Percentiles rank a stretch among this genome's conserved stretches.
Conservation (phyloP, 1,140 invertebrate genomes). For the Trichonephila clavata region DNA sequence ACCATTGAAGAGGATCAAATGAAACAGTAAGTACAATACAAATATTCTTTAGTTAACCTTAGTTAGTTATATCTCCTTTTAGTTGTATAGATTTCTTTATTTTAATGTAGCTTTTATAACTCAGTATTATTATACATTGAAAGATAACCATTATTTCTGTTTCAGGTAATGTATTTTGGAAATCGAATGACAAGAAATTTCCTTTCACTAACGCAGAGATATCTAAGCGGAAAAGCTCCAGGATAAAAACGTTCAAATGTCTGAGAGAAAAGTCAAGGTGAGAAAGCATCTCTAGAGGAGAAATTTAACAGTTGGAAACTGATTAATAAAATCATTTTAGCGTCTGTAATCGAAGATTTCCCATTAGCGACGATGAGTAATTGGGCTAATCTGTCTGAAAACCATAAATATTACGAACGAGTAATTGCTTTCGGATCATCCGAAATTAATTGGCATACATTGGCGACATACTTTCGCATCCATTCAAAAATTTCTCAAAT, state of each 20-base stretch:
- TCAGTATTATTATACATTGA: neutral
- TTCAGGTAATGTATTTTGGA: neutral
- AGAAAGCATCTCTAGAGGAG: neutral
- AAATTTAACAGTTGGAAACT: neutral
- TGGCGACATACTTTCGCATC: too few relatives aligned
- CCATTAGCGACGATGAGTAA: neutral
- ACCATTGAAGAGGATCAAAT: too few relatives aligned
- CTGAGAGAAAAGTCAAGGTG: neutral
- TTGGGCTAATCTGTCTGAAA: neutral
- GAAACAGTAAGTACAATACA: too few relatives aligned
- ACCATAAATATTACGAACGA: neutral
- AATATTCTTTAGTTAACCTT: too few relatives aligned
- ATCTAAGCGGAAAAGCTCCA: neutral
- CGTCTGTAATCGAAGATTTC: neutral
- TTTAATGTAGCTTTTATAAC: neutral
- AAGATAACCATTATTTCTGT: neutral
- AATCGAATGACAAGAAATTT: neutral
- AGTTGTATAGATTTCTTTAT: too few relatives aligned
- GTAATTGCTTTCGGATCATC: conserved; percentile 7
- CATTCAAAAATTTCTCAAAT: too few relatives aligned
- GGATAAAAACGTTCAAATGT: neutral
- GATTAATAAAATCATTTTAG: neutral
- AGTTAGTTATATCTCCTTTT: too few relatives aligned
- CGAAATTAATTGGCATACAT: conserved; percentile 2
- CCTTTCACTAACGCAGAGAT: neutral